Percentiles rank a stretch among this genome's conserved stretches.
These are phyloP conservation scores for Zeus faber DNA, from an alignment of 2,113 vertebrate genomes.

Conservation along the genomic window DNA sequence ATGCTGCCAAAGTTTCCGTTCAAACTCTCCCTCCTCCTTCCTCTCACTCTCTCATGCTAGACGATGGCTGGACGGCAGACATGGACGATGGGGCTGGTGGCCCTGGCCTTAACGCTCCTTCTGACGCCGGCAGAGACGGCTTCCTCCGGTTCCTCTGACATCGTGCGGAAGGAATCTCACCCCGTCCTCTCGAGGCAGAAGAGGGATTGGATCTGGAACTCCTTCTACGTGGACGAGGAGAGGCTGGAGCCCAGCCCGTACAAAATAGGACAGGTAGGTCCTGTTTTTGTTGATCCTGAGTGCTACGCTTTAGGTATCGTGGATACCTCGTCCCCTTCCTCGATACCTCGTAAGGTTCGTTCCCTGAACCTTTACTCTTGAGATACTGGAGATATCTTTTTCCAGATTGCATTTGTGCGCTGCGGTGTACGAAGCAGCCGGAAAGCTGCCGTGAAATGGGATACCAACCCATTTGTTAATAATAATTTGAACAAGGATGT, in stretches of 20 bases:
- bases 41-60: constrained; percentile 30
- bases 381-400: no score
- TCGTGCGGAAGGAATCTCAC: constrained; percentile 50
- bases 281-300: background rate
- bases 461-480: no score
- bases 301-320: no score
- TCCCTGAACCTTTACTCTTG: no score
- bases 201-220: constrained; percentile 90
- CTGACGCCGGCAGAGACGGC: background rate
- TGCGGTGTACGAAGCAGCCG: no score
- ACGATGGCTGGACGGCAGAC: constrained; percentile 52
- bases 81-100: constrained; percentile 40
- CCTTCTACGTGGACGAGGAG: constrained; percentile 80
- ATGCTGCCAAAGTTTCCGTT: no score
- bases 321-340: no score
- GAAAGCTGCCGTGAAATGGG: no score
- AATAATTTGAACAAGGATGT: no score
- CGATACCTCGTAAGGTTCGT: no score
- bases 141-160: constrained; percentile 10
- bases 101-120: constrained; percentile 9
- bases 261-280: constrained; percentile 82
- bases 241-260: constrained; percentile 62
- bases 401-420: no score
- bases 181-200: constrained; percentile 64
- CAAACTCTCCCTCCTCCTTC: no score